Evolutionary conservation across 2,113 vertebrate species (phyloP).

Genomic region (Corapipo altera): DNA sequence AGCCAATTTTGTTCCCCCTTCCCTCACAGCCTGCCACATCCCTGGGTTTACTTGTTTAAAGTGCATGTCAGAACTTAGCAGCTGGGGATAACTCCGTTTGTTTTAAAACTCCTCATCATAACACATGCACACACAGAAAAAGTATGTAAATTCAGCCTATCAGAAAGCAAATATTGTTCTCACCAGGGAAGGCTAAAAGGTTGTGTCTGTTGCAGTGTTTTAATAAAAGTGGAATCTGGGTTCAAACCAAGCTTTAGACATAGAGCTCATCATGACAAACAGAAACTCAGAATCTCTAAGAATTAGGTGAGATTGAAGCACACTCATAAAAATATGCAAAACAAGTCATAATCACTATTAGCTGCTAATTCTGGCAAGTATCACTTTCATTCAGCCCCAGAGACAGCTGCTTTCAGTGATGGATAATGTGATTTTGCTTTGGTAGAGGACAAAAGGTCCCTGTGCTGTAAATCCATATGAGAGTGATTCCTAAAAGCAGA

Average conservation of each 20-base stretch:
- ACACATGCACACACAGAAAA: conserved; percentile 14
- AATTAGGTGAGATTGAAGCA: background rate
- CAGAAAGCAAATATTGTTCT: conserved; percentile 80
- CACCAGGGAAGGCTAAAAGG: conserved; percentile 52
- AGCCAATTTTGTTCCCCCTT: conserved; percentile 29
- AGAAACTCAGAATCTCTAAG: background rate
- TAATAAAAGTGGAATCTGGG: background rate
- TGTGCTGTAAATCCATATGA: background rate
- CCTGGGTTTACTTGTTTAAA: conserved; percentile 72
- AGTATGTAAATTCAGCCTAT: conserved; percentile 74
- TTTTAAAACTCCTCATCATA: conserved; percentile 74
- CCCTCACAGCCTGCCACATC: conserved; percentile 10
- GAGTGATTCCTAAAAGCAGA: conserved; percentile 11
- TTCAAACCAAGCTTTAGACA: background rate
- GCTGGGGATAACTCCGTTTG: conserved; percentile 72
- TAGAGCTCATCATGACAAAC: background rate
- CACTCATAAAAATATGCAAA: conserved; percentile 15
- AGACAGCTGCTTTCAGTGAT: background rate
- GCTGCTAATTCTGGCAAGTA: conserved; percentile 14
- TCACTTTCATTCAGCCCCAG: background rate
- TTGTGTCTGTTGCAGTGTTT: conserved; percentile 43
- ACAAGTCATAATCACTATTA: background rate
- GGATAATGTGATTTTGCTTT: background rate
- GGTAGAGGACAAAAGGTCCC: background rate
- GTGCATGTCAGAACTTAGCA: conserved; percentile 81